Percentiles rank a stretch among this genome's conserved stretches.
Evolutionary conservation across 2,797 vertebrate species (phyloP).

Genomic region (Serranus cabrilla): DNA sequence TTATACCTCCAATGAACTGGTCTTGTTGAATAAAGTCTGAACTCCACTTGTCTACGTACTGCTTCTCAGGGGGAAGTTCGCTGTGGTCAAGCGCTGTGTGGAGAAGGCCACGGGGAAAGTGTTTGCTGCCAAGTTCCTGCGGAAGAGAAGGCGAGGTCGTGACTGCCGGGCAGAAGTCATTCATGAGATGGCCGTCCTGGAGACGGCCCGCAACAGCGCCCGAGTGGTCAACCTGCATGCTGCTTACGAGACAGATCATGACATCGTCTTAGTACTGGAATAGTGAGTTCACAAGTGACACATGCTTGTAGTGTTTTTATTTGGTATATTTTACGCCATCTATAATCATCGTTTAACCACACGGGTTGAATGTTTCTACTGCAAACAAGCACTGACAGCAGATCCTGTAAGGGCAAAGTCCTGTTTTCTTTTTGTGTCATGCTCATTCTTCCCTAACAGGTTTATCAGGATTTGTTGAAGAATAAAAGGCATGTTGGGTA

Average conservation of each 20-base stretch:
- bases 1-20: neutral
- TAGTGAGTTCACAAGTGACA: constrained; percentile 89
- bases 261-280: constrained; percentile 93
- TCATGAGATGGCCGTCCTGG: constrained; percentile 96
- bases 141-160: constrained; percentile 93
- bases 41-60: neutral
- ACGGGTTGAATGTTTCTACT: neutral
- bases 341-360: neutral
- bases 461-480: constrained; percentile 37
- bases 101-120: constrained; percentile 94
- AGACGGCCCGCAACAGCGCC: constrained; percentile 88
- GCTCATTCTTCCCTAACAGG: constrained; percentile 34
- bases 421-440: constrained; percentile 30
- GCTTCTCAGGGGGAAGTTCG: constrained; percentile 91
- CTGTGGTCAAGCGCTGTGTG: constrained; percentile 94
- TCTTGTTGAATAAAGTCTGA: neutral
- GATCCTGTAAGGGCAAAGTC: constrained; percentile 45
- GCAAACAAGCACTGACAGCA: constrained; percentile 1
- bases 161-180: constrained; percentile 94
- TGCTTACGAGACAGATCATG: constrained; percentile 93
- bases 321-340: neutral
- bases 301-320: neutral
- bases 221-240: constrained; percentile 93
- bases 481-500: neutral
- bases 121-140: constrained; percentile 95